Base-by-base conservation (phyloP, 2,888 invertebrate species). In the Ophion obscuratus region DNA sequence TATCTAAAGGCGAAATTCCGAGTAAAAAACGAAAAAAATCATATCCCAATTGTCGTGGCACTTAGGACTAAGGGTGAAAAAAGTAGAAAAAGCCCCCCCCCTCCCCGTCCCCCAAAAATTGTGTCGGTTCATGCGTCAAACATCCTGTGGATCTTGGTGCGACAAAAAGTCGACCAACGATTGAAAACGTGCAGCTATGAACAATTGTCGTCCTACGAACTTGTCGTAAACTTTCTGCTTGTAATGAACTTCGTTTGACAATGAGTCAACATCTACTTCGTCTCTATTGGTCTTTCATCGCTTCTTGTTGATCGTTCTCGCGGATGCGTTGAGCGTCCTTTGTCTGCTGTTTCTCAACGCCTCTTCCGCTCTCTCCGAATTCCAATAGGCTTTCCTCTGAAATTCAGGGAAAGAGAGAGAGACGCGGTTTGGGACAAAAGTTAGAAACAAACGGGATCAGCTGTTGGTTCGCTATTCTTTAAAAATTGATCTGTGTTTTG, bases 161-260 rank as follows among this genome's bases (percentile, higher is more conserved):
- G 4, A 24, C 1, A 7, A 66, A 36, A 6, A 36, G 6, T 7
- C 36, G 36, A 36, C 36, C 6, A 36, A 36, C 36, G 5, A 36
- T 36, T 36, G 36, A 36, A 36, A 36, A 36, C 0, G 36, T 36
- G 36, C 6, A 5, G 36, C 4, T 36, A 36, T 36, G 36, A 36
- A 36, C 0, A 4, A 10, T 0, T 2, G n/a, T 17, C 9, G 17
- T 7, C 9, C 24, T 10, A n/a, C 57, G 47, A 83, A 96, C 96
- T 96, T 96, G 89, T 96, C 96, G 93, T 96, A 96, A 71, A 97
- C 96, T 91, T 95, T 95, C 89, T 96, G 96, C 88, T 95, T 96
- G 83, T 96, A 96, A 80, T 88, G 88, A 57, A 85, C 81, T 92
- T 96, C 95, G 83, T 94, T 95, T n/a, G n/a, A n/a, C 1, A 1